Conservation (phyloP, 2,113 vertebrate species). For the Elephas maximus region DNA sequence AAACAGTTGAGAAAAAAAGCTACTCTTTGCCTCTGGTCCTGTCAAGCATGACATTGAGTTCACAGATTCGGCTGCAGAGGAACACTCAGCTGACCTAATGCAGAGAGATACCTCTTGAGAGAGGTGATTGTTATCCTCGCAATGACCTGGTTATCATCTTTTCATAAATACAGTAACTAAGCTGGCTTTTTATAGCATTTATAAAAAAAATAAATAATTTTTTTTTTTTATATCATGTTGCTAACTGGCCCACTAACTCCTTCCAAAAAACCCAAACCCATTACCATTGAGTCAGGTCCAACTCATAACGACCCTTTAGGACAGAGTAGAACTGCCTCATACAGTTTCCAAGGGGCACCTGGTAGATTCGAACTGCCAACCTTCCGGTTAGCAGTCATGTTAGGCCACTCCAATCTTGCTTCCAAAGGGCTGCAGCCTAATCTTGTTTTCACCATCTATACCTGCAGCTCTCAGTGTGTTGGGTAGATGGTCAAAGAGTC, state of each 20-base stretch:
- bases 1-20: background rate
- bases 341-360: too few relatives aligned
- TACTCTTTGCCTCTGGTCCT: background rate
- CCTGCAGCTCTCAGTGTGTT: background rate
- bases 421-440: background rate
- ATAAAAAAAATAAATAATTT: too few relatives aligned
- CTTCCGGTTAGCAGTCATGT: background rate
- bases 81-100: background rate
- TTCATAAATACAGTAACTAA: constrained; percentile 40
- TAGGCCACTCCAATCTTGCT: background rate
- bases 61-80: background rate
- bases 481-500: background rate
- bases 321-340: too few relatives aligned
- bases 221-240: background rate
- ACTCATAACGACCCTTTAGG: too few relatives aligned
- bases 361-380: too few relatives aligned
- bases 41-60: background rate
- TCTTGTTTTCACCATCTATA: background rate
- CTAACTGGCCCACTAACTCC: background rate
- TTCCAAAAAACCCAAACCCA: too few relatives aligned
- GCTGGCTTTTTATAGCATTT: background rate
- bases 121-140: background rate
- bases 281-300: too few relatives aligned
- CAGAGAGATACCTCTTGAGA: background rate
- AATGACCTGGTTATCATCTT: constrained; percentile 6